Evolutionary conservation across 2,113 vertebrate species (phyloP), one percentile per base, ranked within the genome.

Genomic region (Crotalus tigris): DNA sequence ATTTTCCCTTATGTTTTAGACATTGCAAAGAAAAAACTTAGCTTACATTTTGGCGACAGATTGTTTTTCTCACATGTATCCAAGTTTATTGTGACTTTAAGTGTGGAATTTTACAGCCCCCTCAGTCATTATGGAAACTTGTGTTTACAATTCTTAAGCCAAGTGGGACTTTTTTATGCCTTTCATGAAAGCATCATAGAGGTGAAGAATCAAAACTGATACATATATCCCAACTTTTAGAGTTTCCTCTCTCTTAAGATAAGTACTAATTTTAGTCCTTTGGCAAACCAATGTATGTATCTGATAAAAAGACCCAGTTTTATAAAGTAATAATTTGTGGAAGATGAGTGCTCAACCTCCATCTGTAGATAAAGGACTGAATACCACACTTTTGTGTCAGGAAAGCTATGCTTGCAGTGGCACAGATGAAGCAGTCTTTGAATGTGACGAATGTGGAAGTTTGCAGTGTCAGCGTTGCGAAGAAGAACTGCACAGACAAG

Each of bases 381-480:
- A 97, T 95, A 97, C 98, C 0, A 95, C 95, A 0, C 97, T 98
- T 2, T 95, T 98, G 88, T 99, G 99, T 96, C 99, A 99, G 97
- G 99, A 99, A 95, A 99, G 98, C 95, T 99, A 99, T 15, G 98
- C 98, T 57, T 99, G 99, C 69, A 98, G 99, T 2, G 99, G 99
- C 24, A 97, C 98, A 0, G 99, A 99, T 1, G 98, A 99, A 95
- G 99, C 99, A 3, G 93, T 98, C 5, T 99, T 98, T 19, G 99
- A 99, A 94, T 99, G 99, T 0, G 99, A 99, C 0, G 99, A 99
- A 94, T 99, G 99, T 90, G 98, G 99, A 92, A 99, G 99, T 91
- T 90, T 99, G 92, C 99, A 99, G 96, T 99, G 99, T 90, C 96
- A 97, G 61, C 98, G 98, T 61, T 99, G 99, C 5, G 99, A 99